Evolutionary conservation across 30 jellyfish, hydroid and myxozoan species (phyloP).

Genomic region (Aurelia sp.): DNA sequence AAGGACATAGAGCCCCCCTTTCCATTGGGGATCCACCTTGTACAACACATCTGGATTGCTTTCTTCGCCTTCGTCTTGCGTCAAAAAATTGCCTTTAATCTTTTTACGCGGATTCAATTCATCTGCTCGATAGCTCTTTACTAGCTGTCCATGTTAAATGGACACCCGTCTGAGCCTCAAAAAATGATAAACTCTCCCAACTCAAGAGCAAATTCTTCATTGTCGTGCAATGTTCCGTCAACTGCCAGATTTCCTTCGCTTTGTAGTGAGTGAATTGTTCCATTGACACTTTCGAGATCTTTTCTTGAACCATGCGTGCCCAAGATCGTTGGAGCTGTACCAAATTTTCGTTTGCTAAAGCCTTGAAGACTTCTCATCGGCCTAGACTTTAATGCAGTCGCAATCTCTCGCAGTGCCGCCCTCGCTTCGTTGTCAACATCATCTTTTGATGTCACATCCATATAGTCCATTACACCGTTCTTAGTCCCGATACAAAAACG

Average conservation of each 20-base stretch:
- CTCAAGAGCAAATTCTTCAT: slow-evolving; percentile 5
- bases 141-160: background rate
- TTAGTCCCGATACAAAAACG: too few species aligned
- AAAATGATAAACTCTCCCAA: slow-evolving; percentile 9
- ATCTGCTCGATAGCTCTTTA: background rate
- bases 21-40: too few species aligned
- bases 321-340: slow-evolving; percentile 9
- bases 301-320: background rate
- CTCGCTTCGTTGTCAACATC: slow-evolving; percentile 16
- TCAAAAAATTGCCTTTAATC: too few species aligned
- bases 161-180: slow-evolving; percentile 13
- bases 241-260: too few species aligned
- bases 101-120: background rate
- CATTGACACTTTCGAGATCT: background rate
- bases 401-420: slow-evolving; percentile 22
- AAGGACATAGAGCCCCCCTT: too few species aligned
- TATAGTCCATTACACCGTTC: slow-evolving; percentile 10
- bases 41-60: too few species aligned
- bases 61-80: too few species aligned
- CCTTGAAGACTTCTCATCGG: slow-evolving; percentile 29
- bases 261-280: too few species aligned
- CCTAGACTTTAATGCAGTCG: slow-evolving; percentile 30
- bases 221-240: slow-evolving; percentile 1
- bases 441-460: too few species aligned
- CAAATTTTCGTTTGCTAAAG: slow-evolving; percentile 33